These are phyloP conservation scores for Morinoia aosen DNA, from an alignment of 2,888 invertebrate genomes.

Conservation along the genomic window DNA sequence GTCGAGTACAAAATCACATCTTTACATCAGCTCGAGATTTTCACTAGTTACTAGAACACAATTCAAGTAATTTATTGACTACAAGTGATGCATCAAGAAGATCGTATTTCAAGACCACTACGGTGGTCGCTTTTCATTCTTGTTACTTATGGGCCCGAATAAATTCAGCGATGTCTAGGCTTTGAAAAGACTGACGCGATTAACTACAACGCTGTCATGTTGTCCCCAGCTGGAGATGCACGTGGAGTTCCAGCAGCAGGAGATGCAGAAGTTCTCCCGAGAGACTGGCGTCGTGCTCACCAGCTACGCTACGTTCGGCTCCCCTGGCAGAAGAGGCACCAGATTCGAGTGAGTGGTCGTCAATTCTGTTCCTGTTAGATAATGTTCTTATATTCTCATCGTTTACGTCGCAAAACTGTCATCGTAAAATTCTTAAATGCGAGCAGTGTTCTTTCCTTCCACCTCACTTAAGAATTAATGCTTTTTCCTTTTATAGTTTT, in stretches of 20 bases:
- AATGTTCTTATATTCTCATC: neutral
- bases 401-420: neutral
- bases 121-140: too few relatives aligned
- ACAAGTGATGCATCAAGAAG: too few relatives aligned
- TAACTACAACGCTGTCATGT: neutral
- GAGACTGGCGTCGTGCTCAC: constrained; percentile 76
- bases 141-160: too few relatives aligned
- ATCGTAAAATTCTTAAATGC: neutral
- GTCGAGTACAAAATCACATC: too few relatives aligned
- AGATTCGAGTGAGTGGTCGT: neutral
- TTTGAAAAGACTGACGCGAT: neutral
- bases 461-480: neutral
- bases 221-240: constrained; percentile 81
- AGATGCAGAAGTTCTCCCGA: constrained; percentile 77
- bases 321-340: constrained; percentile 69
- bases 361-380: neutral
- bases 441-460: neutral
- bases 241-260: constrained; percentile 82
- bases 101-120: too few relatives aligned
- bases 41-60: too few relatives aligned
- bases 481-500: too few relatives aligned
- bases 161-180: too few relatives aligned
- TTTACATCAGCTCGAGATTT: too few relatives aligned
- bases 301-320: constrained; percentile 73
- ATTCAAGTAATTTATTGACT: too few relatives aligned